phyloP scores from a whole-genome alignment of 2,888 invertebrate species.

The Didymodactylos carnosus region DNA sequence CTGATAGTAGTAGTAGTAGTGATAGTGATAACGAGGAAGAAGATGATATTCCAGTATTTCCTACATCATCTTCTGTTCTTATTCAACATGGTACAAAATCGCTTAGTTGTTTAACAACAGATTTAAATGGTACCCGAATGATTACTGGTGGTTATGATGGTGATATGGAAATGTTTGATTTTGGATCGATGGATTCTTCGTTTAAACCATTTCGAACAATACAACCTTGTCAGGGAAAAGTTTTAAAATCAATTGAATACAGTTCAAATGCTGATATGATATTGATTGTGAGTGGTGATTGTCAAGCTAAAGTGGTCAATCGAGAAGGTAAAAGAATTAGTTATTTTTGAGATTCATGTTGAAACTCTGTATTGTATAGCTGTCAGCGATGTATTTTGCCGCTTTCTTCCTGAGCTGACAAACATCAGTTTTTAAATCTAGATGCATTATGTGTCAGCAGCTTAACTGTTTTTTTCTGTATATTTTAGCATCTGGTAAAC shows the following conservation, averaged over 20 bases:
- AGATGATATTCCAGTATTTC: conserved; percentile 30
- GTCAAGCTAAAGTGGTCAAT: conserved; percentile 62
- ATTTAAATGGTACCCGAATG: conserved; percentile 5
- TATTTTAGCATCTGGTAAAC: neutral
- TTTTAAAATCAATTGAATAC: conserved; percentile 68
- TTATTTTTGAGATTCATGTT: neutral
- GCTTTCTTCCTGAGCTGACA: too few relatives aligned
- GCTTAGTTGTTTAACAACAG: conserved; percentile 35
- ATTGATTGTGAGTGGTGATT: conserved; percentile 71
- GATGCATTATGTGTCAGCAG: neutral
- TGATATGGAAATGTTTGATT: conserved; percentile 90
- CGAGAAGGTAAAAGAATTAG: conserved; percentile 51
- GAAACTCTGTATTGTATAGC: too few relatives aligned
- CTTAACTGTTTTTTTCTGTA: neutral
- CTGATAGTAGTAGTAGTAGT: neutral
- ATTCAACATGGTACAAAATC: conserved; percentile 75
- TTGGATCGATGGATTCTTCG: conserved; percentile 86
- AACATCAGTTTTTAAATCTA: too few relatives aligned
- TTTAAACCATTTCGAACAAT: conserved; percentile 72
- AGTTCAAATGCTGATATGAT: conserved; percentile 81
- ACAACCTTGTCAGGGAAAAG: conserved; percentile 78
- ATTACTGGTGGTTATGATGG: conserved; percentile 70
- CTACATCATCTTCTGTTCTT: conserved; percentile 43
- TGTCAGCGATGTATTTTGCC: too few relatives aligned
- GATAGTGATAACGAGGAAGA: conserved; percentile 7